These are phyloP conservation scores for Phyllostomus discolor DNA, from an alignment of 2,113 vertebrate species.

Conservation along the genomic window DNA sequence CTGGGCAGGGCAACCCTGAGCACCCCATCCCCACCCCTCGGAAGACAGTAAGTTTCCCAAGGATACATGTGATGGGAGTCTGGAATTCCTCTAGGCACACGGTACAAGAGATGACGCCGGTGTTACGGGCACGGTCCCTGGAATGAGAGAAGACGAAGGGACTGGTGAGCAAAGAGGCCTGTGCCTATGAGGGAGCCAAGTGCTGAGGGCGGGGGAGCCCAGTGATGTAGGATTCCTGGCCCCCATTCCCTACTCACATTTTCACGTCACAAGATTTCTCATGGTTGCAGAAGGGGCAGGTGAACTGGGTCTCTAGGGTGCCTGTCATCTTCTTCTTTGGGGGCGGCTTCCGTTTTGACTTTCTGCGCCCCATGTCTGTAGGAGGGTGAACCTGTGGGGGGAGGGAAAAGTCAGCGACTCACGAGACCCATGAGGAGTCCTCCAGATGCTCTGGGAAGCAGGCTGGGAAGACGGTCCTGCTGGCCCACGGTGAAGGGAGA, in stretches of 20 bases:
- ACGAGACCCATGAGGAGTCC: not conserved
- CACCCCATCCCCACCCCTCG: accelerated
- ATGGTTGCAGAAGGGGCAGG: slow-evolving; percentile 94
- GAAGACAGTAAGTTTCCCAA: slow-evolving; percentile 56
- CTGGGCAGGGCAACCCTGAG: not conserved
- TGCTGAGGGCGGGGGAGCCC: not conserved
- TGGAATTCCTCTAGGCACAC: slow-evolving; percentile 96
- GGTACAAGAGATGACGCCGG: slow-evolving; percentile 93
- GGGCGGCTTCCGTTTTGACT: slow-evolving; percentile 93
- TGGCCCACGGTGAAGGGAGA: not conserved
- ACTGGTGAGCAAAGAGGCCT: not conserved
- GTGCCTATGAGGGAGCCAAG: not conserved
- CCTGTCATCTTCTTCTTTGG: slow-evolving; percentile 94
- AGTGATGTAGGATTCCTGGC: not conserved
- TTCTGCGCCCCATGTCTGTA: slow-evolving; percentile 88
- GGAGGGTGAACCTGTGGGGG: not conserved
- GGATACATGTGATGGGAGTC: slow-evolving; percentile 96
- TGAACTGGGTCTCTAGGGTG: slow-evolving; percentile 92
- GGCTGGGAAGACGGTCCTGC: not conserved
- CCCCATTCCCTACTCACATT: slow-evolving; percentile 80
- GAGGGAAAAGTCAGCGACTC: not conserved
- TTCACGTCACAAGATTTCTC: slow-evolving; percentile 96
- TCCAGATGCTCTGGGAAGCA: not conserved
- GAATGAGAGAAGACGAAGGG: not conserved
- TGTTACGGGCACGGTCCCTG: slow-evolving; percentile 94